These are phyloP conservation scores for Emmelina monodactyla DNA, from an alignment of 2,888 invertebrate species.

Conservation along the genomic window DNA sequence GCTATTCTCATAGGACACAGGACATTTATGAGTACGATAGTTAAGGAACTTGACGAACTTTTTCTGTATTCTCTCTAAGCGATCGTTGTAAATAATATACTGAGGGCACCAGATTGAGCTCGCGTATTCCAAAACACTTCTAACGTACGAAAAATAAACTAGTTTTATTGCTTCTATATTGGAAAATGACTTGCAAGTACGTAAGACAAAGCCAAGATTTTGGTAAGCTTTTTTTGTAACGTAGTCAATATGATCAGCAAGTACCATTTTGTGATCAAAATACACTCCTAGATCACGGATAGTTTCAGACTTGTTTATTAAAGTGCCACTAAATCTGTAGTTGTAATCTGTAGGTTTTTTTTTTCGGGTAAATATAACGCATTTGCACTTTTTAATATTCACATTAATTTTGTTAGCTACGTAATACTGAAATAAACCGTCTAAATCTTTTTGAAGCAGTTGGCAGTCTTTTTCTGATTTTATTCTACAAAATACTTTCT, in stretches of 20 bases:
- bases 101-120: constrained; percentile 4
- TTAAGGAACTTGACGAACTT: too few relatives aligned
- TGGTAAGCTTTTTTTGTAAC: constrained; percentile 5
- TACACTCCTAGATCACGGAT: constrained; percentile 5
- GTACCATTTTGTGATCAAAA: constrained; percentile 5
- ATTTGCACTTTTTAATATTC: constrained; percentile 6
- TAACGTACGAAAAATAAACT: constrained; percentile 5
- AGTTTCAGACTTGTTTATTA: background rate
- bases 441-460: constrained; percentile 1
- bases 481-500: constrained; percentile 2
- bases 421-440: background rate
- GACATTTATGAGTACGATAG: too few relatives aligned
- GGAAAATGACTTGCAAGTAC: constrained; percentile 2
- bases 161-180: background rate
- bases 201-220: constrained; percentile 7
- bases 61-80: too few relatives aligned
- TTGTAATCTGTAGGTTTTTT: background rate
- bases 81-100: too few relatives aligned
- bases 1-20: too few relatives aligned
- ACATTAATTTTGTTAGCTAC: constrained; percentile 2
- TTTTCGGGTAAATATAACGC: constrained; percentile 6
- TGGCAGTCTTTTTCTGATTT: background rate
- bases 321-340: constrained; percentile 1
- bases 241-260: constrained; percentile 2
- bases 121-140: constrained; percentile 5